These are phyloP conservation scores for Plectrocnemia conspersa DNA, from an alignment of 1,140 invertebrate genomes.

Conservation along the genomic window DNA sequence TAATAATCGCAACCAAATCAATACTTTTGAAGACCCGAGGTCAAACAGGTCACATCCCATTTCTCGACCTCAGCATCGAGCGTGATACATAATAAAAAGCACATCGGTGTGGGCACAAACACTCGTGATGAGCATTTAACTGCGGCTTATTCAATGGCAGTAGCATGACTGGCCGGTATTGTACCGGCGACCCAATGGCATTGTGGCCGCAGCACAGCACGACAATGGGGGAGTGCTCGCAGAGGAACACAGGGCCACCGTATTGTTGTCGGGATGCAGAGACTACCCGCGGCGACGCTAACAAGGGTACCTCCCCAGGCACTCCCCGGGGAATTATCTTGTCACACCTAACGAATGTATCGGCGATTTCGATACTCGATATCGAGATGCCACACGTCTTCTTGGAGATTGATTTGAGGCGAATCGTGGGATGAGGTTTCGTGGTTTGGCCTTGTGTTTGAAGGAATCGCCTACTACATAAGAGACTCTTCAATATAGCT, in stretches of 20 bases:
- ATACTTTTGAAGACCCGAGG: too few species aligned
- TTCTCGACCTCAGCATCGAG: too few species aligned
- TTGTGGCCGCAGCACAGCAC: neutral
- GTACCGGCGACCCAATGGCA: neutral
- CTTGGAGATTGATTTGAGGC: neutral
- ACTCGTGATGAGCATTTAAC: constrained; percentile 6
- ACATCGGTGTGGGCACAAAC: neutral
- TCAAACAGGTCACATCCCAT: too few species aligned
- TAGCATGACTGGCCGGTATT: constrained; percentile 4
- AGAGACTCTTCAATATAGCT: too few species aligned
- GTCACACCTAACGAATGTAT: constrained; percentile 9
- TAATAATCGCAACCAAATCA: too few species aligned
- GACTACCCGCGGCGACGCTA: neutral
- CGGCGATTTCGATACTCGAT: too few species aligned
- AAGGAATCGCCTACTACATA: too few species aligned
- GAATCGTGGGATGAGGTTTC: too few species aligned
- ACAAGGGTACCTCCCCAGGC: neutral
- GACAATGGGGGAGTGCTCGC: neutral
- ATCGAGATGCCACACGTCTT: neutral
- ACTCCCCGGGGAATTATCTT: constrained; percentile 8
- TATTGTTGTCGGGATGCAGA: neutral
- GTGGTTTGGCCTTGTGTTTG: too few species aligned
- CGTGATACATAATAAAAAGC: neutral
- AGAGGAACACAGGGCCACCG: neutral
- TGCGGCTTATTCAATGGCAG: neutral